phyloP scores from a whole-genome alignment of 2,888 invertebrate species.

The Polydrusus cervinus region DNA sequence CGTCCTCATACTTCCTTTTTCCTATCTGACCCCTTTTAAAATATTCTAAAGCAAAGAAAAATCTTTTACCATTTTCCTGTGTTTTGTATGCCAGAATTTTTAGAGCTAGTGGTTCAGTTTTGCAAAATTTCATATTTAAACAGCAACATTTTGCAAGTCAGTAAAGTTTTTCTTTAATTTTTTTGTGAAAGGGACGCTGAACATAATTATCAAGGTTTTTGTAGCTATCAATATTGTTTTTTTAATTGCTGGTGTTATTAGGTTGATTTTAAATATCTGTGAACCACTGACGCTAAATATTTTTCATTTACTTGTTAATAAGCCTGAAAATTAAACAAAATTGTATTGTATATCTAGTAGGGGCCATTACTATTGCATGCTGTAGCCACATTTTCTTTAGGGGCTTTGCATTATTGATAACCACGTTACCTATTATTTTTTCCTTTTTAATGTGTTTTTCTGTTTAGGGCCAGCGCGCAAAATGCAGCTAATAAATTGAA shows the following conservation, averaged over 20 bases:
- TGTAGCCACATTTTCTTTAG: neutral
- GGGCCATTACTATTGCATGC: constrained; percentile 33
- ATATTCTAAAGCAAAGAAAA: no score
- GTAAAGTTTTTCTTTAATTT: no score
- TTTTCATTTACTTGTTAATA: neutral
- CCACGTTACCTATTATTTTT: neutral
- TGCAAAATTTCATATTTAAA: neutral
- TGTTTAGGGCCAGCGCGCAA: neutral
- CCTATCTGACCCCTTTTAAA: no score
- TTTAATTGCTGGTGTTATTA: no score
- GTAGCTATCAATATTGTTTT: no score
- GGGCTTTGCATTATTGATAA: neutral
- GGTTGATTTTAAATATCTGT: no score
- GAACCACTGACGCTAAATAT: neutral
- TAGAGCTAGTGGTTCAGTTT: neutral
- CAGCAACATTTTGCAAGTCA: no score
- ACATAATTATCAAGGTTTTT: no score
- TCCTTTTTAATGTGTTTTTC: neutral
- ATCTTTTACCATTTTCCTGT: no score
- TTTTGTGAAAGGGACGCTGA: no score
- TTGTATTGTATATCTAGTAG: constrained; percentile 52
- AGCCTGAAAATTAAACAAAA: constrained; percentile 50
- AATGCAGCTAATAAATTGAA: constrained; percentile 1
- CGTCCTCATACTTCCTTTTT: neutral
- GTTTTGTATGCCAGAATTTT: constrained; percentile 39